Base-by-base conservation (phyloP, 2,888 invertebrate genomes). In the Tridacna gigas region DNA sequence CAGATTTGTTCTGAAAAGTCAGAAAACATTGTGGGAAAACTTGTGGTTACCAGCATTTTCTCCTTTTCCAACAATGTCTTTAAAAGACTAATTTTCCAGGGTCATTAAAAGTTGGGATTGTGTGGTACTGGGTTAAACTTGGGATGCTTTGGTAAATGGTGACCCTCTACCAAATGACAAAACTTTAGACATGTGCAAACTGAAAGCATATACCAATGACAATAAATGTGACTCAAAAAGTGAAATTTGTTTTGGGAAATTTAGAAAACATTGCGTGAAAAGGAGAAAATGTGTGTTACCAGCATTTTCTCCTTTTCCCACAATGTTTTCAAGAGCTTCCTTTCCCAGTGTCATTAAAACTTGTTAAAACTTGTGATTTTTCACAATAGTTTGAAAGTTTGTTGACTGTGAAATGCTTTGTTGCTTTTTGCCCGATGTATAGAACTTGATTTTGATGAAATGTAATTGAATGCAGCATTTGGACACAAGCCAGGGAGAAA, bases 381-480 rank as follows among this genome's bases (percentile, higher is more conserved):
- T 37, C 37, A 37, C 37, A 37, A 37, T 37, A 37, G 37, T 2
- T 37, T 7, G 7, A 37, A 37, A 37, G 37, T 37, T 37, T 37
- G 37, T 7, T 37, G 37, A 37, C 37, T 37, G 37, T 7, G 7
- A 37, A 37, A 37, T 37, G 37, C 37, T 37, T 37, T 37, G 37
- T 7, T 4, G 37, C n/a, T n/a, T 37, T 37, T 37, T 2, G 37
- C 37, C 37, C 7, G 37, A 37, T 37, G 37, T 2, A 37, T 37
- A 37, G 7, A 37, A 37, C 37, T 37, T 37, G 37, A 37, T 37
- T 37, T 37, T 37, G 37, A 37, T 37, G 7, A 37, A 65, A 65
- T 65, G 65, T 65, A 22, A 45, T 69, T 69, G 69, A 11, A 69
- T 69, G 69, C 69, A 69, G 20, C 45, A 47, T 69, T 37, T 69